Percentiles rank a stretch among this genome's conserved stretches.
Conservation (phyloP, 1,140 invertebrate genomes). For the Limonius californicus region DNA sequence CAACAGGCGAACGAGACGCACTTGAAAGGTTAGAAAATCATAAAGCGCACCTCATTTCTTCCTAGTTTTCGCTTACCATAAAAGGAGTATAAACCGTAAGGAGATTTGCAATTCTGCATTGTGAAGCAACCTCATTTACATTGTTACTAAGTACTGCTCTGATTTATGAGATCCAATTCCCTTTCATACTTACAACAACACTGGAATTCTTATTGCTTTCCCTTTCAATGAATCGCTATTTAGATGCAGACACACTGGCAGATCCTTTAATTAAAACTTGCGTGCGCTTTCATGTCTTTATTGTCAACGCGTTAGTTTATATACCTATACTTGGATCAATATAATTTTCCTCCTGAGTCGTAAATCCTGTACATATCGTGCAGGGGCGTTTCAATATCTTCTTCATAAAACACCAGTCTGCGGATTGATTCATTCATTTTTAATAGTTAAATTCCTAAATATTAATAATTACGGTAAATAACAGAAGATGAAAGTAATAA, state of each 20-base stretch:
- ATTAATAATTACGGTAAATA: too few relatives aligned
- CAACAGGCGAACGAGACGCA: too few relatives aligned
- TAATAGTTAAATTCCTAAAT: too few relatives aligned
- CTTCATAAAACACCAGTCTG: too few relatives aligned
- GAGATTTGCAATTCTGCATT: conserved; percentile 8
- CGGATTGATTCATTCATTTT: too few relatives aligned
- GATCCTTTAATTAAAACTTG: not conserved
- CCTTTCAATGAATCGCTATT: not conserved
- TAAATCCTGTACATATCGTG: too few relatives aligned
- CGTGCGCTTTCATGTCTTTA: not conserved
- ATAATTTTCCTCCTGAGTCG: too few relatives aligned
- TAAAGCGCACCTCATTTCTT: not conserved
- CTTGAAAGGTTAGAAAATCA: too few relatives aligned
- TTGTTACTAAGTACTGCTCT: conserved; percentile 9
- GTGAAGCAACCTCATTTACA: conserved; percentile 5
- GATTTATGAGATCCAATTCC: not conserved
- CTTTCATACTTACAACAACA: conserved; percentile 4
- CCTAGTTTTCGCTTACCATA: not conserved
- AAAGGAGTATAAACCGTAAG: not conserved
- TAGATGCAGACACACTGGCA: not conserved
- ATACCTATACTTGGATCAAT: too few relatives aligned
- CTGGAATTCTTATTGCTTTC: conserved; percentile 1
- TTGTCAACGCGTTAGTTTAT: too few relatives aligned
- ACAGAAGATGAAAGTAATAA: too few relatives aligned
- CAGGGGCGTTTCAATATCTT: too few relatives aligned